Percentiles rank a stretch among this genome's conserved stretches.
Conservation (phyloP, 2,113 vertebrate genomes). For the Aplodontia rufa region DNA sequence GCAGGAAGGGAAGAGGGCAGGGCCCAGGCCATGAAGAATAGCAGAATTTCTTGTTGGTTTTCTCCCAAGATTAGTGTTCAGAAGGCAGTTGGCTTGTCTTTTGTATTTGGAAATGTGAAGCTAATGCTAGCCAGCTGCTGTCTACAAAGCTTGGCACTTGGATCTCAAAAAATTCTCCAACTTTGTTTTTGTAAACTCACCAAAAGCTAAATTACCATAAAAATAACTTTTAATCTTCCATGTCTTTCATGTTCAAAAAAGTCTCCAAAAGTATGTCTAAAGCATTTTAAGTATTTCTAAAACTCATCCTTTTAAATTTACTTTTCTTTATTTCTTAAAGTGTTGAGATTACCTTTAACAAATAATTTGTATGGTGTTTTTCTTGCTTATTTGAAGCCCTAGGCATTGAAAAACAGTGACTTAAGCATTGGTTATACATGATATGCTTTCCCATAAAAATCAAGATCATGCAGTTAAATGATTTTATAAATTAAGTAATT, state of each 20-base stretch:
- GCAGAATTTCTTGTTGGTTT: not conserved
- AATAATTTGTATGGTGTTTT: not conserved
- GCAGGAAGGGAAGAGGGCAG: not conserved
- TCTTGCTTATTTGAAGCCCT: not conserved
- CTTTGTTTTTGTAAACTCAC: conserved; percentile 18
- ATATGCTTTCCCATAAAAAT: conserved; percentile 9
- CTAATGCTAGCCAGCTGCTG: conserved; percentile 44
- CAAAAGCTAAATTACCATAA: conserved; percentile 17
- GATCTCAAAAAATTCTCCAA: conserved; percentile 18
- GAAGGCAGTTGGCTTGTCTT: conserved; percentile 19
- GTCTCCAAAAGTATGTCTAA: not conserved
- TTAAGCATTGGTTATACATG: not conserved
- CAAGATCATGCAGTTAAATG: not conserved
- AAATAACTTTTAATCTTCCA: not conserved
- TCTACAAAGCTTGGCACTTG: conserved; percentile 16
- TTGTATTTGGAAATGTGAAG: conserved; percentile 33
- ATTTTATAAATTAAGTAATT: not conserved
- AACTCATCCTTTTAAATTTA: not conserved
- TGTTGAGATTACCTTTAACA: not conserved
- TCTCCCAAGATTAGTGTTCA: not conserved
- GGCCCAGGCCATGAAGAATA: not conserved
- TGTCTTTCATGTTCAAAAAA: not conserved
- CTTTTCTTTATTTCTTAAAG: not conserved
- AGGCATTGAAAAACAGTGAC: not conserved
- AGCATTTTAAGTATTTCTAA: not conserved